Evolutionary conservation across 2,888 invertebrate species (phyloP).

Genomic region (Abscondita cerata): DNA sequence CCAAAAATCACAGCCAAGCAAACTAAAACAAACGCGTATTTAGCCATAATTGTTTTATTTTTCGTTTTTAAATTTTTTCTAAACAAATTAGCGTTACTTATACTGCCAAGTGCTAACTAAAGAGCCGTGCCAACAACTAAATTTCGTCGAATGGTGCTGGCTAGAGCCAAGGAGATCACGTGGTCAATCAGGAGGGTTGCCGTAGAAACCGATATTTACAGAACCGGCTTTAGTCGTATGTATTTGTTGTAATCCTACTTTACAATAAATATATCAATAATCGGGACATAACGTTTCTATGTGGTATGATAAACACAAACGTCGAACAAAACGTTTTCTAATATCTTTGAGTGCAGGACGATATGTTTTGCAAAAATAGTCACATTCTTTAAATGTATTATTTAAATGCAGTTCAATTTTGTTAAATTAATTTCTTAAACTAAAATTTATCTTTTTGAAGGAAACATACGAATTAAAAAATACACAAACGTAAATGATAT

Average conservation of each 20-base stretch:
- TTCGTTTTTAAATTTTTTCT: slow-evolving; percentile 1
- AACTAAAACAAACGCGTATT: background rate
- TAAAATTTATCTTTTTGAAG: no score
- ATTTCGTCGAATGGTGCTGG: background rate
- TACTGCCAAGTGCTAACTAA: slow-evolving; percentile 8
- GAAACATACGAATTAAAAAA: no score
- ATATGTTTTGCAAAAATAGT: no score
- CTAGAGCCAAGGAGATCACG: slow-evolving; percentile 9
- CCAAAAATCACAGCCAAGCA: slow-evolving; percentile 7
- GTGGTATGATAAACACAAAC: no score
- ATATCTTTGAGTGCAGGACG: no score
- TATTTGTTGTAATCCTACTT: background rate
- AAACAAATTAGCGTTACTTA: slow-evolving; percentile 3
- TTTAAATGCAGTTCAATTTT: no score
- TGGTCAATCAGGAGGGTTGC: slow-evolving; percentile 6
- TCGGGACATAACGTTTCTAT: no score
- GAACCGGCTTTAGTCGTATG: slow-evolving; percentile 1
- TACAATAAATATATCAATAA: no score
- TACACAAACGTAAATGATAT: no score
- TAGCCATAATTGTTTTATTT: slow-evolving; percentile 11
- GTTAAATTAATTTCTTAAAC: no score
- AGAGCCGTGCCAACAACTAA: slow-evolving; percentile 11
- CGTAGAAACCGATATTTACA: slow-evolving; percentile 10
- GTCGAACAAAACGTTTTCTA: no score
- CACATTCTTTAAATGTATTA: no score